Conservation (phyloP, 2,797 vertebrate species). For the Lerista edwardsae region DNA sequence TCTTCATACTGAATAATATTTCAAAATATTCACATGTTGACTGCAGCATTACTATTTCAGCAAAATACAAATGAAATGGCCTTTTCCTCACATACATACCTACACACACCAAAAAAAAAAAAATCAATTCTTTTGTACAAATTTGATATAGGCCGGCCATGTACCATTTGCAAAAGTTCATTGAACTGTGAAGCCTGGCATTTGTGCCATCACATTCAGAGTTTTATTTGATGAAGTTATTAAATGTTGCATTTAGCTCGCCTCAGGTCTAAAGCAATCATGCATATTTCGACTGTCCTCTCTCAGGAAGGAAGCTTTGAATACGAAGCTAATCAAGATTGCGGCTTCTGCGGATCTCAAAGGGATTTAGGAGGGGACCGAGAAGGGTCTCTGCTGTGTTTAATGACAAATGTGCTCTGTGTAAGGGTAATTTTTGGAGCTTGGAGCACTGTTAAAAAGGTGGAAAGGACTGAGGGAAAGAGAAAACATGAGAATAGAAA, state of each 20-base stretch:
- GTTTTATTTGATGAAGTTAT: slow-evolving; percentile 76
- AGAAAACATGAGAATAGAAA: slow-evolving; percentile 49
- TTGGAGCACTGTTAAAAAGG: slow-evolving; percentile 49
- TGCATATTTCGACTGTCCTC: slow-evolving; percentile 59
- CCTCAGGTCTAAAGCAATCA: slow-evolving; percentile 65
- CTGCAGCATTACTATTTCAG: slow-evolving; percentile 71
- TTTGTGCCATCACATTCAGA: slow-evolving; percentile 73
- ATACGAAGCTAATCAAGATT: slow-evolving; percentile 59
- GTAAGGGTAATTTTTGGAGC: slow-evolving; percentile 52
- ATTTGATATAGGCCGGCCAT: slow-evolving; percentile 73
- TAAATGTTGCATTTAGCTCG: slow-evolving; percentile 69
- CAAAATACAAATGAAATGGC: slow-evolving; percentile 66
- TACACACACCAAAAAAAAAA: neutral
- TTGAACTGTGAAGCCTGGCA: slow-evolving; percentile 74
- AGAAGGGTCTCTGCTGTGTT: slow-evolving; percentile 48
- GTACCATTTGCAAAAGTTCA: slow-evolving; percentile 71
- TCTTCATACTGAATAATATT: slow-evolving; percentile 74
- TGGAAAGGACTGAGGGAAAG: slow-evolving; percentile 32
- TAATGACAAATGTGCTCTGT: slow-evolving; percentile 71
- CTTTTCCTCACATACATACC: slow-evolving; percentile 65
- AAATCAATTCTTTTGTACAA: slow-evolving; percentile 78
- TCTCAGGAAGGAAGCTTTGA: slow-evolving; percentile 61
- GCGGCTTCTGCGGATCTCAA: slow-evolving; percentile 58
- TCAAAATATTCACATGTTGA: slow-evolving; percentile 75
- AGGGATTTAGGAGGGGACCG: slow-evolving; percentile 47